A percentile compares a stretch with the other conserved stretches of the same genome.
These are phyloP conservation scores for Phylloscopus collybita DNA, from an alignment of 2,797 vertebrate genomes.

Conservation along the genomic window DNA sequence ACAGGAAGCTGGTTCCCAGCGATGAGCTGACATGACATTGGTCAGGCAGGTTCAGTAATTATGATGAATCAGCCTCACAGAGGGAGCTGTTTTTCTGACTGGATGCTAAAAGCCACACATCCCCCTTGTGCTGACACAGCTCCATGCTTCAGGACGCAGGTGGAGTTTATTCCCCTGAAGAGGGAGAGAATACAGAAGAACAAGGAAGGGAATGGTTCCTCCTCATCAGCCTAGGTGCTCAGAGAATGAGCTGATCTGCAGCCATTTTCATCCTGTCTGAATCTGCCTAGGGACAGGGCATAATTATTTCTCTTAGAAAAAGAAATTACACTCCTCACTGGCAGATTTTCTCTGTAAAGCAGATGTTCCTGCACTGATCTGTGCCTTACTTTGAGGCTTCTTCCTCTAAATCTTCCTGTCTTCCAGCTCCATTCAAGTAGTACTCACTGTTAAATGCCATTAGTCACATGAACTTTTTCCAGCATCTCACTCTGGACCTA, in stretches of 20 bases:
- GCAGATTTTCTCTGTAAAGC: background rate
- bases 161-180: background rate
- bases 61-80: background rate
- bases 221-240: background rate
- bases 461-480: background rate
- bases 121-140: background rate
- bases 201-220: background rate
- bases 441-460: background rate
- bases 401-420: background rate
- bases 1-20: background rate
- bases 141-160: background rate
- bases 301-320: slow-evolving; percentile 17
- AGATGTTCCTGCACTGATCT: background rate
- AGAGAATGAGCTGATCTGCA: background rate
- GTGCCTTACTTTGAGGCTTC: background rate
- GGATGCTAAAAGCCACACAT: background rate
- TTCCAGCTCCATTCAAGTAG: background rate
- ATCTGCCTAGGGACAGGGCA: background rate
- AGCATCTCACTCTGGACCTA: background rate
- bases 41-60: background rate
- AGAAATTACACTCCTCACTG: background rate
- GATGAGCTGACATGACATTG: background rate
- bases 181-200: background rate
- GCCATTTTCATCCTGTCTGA: background rate
- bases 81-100: background rate